These are phyloP conservation scores for Pararge aegeria DNA, from an alignment of 1,140 invertebrate species.

Conservation along the genomic window DNA sequence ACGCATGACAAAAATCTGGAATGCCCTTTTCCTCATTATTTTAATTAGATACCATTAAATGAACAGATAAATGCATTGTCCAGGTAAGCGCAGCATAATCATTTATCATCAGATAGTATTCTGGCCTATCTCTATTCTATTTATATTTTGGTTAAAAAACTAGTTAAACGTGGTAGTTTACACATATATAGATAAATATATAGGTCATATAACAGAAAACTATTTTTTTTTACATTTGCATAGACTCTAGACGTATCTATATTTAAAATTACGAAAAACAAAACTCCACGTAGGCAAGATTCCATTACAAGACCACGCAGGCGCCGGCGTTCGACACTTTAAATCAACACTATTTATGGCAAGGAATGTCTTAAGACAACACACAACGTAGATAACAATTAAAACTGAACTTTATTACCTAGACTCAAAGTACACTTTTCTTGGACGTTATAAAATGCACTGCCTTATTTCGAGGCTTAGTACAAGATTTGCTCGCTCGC, in stretches of 20 bases:
- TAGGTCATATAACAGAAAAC: too few relatives aligned
- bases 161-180: too few relatives aligned
- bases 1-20: too few relatives aligned
- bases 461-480: conserved; percentile 3
- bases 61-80: too few relatives aligned
- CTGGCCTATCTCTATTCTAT: too few relatives aligned
- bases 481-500: too few relatives aligned
- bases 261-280: conserved; percentile 5
- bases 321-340: conserved; percentile 47
- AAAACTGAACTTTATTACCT: conserved; percentile 32
- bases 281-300: conserved; percentile 16
- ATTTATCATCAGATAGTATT: too few relatives aligned
- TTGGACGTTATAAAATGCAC: not conserved
- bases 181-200: too few relatives aligned
- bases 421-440: conserved; percentile 10
- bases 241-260: not conserved
- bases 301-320: conserved; percentile 27
- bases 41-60: too few relatives aligned
- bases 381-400: conserved; percentile 33
- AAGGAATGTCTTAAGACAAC: conserved; percentile 70
- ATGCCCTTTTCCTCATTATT: too few relatives aligned
- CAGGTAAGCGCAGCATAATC: too few relatives aligned
- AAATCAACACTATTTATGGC: conserved; percentile 65
- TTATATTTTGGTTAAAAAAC: too few relatives aligned
- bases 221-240: not conserved